Evolutionary conservation across 2,888 invertebrate genomes (phyloP).

Genomic region (Agriotes lineatus): DNA sequence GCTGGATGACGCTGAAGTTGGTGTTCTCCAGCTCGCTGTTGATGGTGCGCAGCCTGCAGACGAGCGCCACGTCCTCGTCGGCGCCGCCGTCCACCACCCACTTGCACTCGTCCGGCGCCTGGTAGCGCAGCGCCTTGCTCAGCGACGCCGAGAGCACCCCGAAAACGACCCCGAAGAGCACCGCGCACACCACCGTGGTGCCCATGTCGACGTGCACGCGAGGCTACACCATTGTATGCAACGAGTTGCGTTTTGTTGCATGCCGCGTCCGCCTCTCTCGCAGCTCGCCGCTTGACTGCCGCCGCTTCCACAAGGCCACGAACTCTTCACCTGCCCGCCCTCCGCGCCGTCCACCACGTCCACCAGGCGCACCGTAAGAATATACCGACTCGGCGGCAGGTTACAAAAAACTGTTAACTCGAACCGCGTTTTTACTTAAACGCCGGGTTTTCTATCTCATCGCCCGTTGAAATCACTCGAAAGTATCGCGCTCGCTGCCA

Average conservation of each 20-base stretch:
- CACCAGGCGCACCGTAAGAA: slow-evolving; percentile 59
- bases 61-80: slow-evolving; percentile 77
- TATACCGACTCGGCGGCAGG: slow-evolving; percentile 66
- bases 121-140: slow-evolving; percentile 76
- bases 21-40: slow-evolving; percentile 86
- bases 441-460: slow-evolving; percentile 62
- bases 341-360: slow-evolving; percentile 52
- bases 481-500: slow-evolving; percentile 52
- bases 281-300: slow-evolving; percentile 71
- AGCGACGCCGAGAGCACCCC: slow-evolving; percentile 72
- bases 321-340: slow-evolving; percentile 61
- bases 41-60: slow-evolving; percentile 81
- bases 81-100: slow-evolving; percentile 79
- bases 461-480: slow-evolving; percentile 61
- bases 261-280: slow-evolving; percentile 70
- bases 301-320: slow-evolving; percentile 66
- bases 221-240: slow-evolving; percentile 59
- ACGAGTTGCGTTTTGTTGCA: slow-evolving; percentile 56
- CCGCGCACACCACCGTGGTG: slow-evolving; percentile 71
- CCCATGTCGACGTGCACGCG: slow-evolving; percentile 60
- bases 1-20: slow-evolving; percentile 86
- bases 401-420: slow-evolving; percentile 63
- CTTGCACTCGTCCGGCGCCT: slow-evolving; percentile 85
- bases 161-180: slow-evolving; percentile 72
- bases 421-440: slow-evolving; percentile 58